Evolutionary conservation across 53 echinoderm and acorn worm species (phyloP).

Genomic region (Arbacia lixula): DNA sequence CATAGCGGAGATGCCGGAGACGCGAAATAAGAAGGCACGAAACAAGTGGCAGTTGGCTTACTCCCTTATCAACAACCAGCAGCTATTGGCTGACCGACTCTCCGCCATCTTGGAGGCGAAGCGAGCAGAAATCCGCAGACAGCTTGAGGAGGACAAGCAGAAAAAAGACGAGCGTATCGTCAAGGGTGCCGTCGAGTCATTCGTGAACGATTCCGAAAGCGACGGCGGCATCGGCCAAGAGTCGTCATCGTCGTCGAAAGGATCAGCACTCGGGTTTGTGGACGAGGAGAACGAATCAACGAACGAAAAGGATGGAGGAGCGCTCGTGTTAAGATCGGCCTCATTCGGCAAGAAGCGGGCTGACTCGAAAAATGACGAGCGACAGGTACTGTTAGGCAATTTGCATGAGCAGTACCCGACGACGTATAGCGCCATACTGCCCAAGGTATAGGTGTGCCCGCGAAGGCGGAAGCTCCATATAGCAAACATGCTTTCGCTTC

Average conservation of each 20-base stretch:
- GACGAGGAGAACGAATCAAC: too few species aligned
- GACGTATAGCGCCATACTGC: slow-evolving; percentile 19
- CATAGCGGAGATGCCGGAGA: background rate
- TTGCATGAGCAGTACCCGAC: background rate
- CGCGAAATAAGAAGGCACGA: slow-evolving; percentile 45
- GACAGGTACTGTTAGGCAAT: slow-evolving; percentile 38
- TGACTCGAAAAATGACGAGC: slow-evolving; percentile 40
- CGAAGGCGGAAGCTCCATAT: too few species aligned
- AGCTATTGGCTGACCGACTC: slow-evolving; percentile 61
- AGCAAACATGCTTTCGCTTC: too few species aligned
- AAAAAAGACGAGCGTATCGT: slow-evolving; percentile 2
- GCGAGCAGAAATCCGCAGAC: background rate
- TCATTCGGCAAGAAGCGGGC: too few species aligned
- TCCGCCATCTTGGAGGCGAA: slow-evolving; percentile 32
- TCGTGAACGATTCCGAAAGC: background rate
- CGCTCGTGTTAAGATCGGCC: too few species aligned
- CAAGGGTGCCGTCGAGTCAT: slow-evolving; percentile 11
- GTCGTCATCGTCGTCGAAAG: background rate
- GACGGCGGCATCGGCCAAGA: background rate
- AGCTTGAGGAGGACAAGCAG: background rate
- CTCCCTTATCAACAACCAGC: slow-evolving; percentile 72
- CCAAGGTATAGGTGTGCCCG: slow-evolving; percentile 1
- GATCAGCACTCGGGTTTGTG: too few species aligned
- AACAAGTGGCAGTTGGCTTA: slow-evolving; percentile 89
- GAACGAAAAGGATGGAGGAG: too few species aligned